Evolutionary conservation across 2,888 invertebrate genomes (phyloP).

Genomic region (Dynastes hyllus): DNA sequence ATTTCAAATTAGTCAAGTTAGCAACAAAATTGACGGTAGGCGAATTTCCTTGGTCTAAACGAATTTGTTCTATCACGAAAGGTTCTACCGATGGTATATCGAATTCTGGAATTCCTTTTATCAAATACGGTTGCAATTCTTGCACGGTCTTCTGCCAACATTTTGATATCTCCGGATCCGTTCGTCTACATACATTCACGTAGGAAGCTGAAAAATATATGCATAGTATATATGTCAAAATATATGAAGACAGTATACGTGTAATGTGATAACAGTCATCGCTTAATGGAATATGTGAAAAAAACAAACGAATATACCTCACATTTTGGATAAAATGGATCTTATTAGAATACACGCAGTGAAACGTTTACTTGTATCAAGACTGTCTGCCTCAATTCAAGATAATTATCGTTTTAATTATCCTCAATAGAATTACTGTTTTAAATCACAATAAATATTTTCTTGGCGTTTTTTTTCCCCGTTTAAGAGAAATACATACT

Average conservation of each 20-base stretch:
- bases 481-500: too few species aligned
- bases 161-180: slow-evolving; percentile 61
- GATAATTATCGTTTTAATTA: too few species aligned
- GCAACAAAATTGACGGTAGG: slow-evolving; percentile 61
- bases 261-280: too few species aligned
- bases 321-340: too few species aligned
- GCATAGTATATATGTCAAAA: not conserved
- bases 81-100: slow-evolving; percentile 64
- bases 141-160: slow-evolving; percentile 62
- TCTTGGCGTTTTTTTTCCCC: too few species aligned
- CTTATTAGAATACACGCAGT: too few species aligned
- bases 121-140: slow-evolving; percentile 59
- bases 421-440: too few species aligned
- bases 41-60: slow-evolving; percentile 60
- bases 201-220: slow-evolving; percentile 53
- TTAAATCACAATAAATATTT: too few species aligned
- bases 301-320: too few species aligned
- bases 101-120: slow-evolving; percentile 66
- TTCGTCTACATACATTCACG: slow-evolving; percentile 60
- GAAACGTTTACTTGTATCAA: too few species aligned
- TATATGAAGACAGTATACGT: not conserved
- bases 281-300: too few species aligned
- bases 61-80: slow-evolving; percentile 58
- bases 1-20: slow-evolving; percentile 57
- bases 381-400: too few species aligned